Conservation (phyloP, 1,140 invertebrate genomes). For the Leptopilina boulardi region DNA sequence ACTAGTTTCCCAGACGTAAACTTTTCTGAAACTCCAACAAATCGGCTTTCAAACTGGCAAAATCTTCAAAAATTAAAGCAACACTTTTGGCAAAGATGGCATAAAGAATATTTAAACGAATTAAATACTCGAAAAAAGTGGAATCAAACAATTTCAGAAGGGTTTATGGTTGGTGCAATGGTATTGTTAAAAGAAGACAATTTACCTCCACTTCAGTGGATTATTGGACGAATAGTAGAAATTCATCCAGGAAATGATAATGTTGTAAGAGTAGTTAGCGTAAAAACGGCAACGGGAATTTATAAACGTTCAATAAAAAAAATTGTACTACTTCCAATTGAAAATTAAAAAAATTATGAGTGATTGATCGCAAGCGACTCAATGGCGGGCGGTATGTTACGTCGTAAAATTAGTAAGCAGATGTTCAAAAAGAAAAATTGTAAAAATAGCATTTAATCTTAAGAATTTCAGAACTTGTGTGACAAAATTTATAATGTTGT, state of each 20-base stretch:
- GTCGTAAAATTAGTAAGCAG: too few species aligned
- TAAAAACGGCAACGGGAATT: background rate
- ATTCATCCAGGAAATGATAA: background rate
- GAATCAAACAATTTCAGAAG: background rate
- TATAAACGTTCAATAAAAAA: slow-evolving; percentile 14
- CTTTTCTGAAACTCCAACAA: background rate
- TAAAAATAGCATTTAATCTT: too few species aligned
- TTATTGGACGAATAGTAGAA: background rate
- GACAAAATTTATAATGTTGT: too few species aligned
- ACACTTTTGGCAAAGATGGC: slow-evolving; percentile 5
- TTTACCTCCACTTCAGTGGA: slow-evolving; percentile 16
- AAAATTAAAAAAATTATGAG: background rate
- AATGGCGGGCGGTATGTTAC: slow-evolving; percentile 15
- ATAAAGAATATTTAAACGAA: slow-evolving; percentile 4
- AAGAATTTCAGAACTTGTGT: too few species aligned
- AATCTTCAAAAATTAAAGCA: background rate
- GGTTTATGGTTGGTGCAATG: background rate
- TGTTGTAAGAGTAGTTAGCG: background rate
- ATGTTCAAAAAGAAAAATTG: too few species aligned
- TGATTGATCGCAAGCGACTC: slow-evolving; percentile 1
- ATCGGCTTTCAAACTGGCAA: background rate
- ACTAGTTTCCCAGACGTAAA: background rate
- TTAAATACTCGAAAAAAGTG: background rate
- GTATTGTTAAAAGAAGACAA: background rate
- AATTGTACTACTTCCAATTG: background rate